Percentiles rank a stretch among this genome's conserved stretches.
Conservation (phyloP, 1,140 invertebrate genomes). For the Centruroides sculpturatus region DNA sequence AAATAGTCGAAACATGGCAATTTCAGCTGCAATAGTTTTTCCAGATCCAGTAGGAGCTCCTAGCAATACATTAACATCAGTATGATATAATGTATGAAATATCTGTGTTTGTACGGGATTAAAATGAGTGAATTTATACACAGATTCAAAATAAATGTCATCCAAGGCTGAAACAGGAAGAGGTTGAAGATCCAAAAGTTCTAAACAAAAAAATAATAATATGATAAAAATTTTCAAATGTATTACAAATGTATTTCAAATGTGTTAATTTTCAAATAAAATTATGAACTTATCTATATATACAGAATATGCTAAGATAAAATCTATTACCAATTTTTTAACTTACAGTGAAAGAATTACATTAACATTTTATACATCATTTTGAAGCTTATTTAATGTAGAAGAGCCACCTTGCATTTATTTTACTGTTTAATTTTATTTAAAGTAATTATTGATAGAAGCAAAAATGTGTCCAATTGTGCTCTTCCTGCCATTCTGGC, state of each 20-base stretch:
- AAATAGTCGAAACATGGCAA: constrained; percentile 91
- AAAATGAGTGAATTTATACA: constrained; percentile 87
- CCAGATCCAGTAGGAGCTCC: constrained; percentile 98
- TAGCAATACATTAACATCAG: constrained; percentile 82
- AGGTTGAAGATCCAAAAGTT: constrained; percentile 79
- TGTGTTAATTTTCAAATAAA: not conserved
- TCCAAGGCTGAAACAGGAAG: constrained; percentile 70
- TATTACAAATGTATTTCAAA: not conserved
- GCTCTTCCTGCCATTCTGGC: too few species aligned
- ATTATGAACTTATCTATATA: too few species aligned
- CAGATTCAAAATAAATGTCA: constrained; percentile 53
- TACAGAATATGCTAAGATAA: not conserved
- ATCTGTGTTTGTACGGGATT: constrained; percentile 99
- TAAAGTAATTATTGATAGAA: too few species aligned
- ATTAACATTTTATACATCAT: too few species aligned
- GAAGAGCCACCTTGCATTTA: too few species aligned
- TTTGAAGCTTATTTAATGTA: too few species aligned
- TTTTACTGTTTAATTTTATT: too few species aligned
- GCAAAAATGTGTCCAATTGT: too few species aligned
- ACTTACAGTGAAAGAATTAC: too few species aligned
- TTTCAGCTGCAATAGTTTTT: constrained; percentile 95
- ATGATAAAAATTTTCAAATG: not conserved
- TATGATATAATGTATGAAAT: constrained; percentile 91
- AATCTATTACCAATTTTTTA: not conserved
- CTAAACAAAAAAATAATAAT: too few species aligned